Conservation (phyloP, 1,140 invertebrate genomes). For the Apis mellifera region DNA sequence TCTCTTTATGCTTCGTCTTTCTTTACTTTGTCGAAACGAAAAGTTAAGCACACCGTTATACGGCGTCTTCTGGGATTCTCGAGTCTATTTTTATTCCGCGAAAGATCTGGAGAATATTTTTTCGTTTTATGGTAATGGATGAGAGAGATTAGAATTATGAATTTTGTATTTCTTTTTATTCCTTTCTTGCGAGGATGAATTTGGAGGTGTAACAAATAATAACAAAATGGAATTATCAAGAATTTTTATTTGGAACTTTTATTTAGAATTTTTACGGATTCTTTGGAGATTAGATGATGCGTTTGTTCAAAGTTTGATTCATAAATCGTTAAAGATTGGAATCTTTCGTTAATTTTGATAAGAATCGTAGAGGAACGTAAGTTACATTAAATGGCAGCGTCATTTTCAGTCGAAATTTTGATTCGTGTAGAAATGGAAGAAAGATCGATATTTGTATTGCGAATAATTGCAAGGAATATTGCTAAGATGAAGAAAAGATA, state of each 20-base stretch:
- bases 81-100: neutral
- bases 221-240: too few species aligned
- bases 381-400: neutral
- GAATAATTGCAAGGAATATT: too few species aligned
- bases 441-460: neutral
- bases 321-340: neutral
- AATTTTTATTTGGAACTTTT: too few species aligned
- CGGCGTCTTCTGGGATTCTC: neutral
- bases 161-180: neutral
- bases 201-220: too few species aligned
- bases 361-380: neutral
- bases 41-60: conserved; percentile 2
- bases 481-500: neutral
- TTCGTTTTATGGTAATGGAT: too few species aligned
- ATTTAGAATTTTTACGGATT: neutral
- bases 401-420: fast-evolving
- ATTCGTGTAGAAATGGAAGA: neutral
- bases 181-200: too few species aligned
- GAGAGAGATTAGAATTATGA: neutral
- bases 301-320: neutral
- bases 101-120: neutral
- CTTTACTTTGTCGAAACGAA: conserved; percentile 15
- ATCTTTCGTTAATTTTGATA: neutral
- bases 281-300: neutral
- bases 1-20: too few species aligned